Evolutionary conservation across 2,797 vertebrate species (phyloP), one percentile per base, ranked within the genome.

Genomic region (Avahi laniger): DNA sequence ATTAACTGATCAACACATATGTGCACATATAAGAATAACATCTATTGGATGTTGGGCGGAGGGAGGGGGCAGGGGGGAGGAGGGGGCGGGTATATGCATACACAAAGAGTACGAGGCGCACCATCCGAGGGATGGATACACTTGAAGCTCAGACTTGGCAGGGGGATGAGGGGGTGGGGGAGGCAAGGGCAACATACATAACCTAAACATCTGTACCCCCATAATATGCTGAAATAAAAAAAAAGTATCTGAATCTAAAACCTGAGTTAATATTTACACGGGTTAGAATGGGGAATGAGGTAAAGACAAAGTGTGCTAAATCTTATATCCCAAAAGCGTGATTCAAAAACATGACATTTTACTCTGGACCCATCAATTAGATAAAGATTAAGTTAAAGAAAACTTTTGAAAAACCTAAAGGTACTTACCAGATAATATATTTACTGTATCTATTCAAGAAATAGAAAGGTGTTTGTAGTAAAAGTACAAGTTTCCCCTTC

Each of bases 311-410:
- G 14, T 70, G 8, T 54, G 43, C 46, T 75, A 61, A 89, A 89
- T 89, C 75, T 38, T 76, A 20, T 93, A 89, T 76, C 41, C 57
- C 52, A 63, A 91, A 81, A 82, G 69, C 18, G 3, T 70, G 28
- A 63, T 57, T 93, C 57, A 38, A 91, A 72, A 96, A 78, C 35
- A 83, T 13, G 22, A 11, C 43, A 70, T 87, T 93, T 87, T n/a
- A 91, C 10, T 91, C n/a, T 79, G 38, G n/a, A 88, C 18, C 20
- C n/a, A 93, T 73, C 30, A 67, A 12, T 59, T 88, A 93, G n/a
- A 88, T 83, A 73, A 91, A 95, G 70, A 43, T 87, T 83, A 79
- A 79, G 69, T 90, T 88, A 84, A 81, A 80, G 5, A 85, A 95
- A 85, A 24, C n/a, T 93, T 96, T 81, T 85, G 52, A 54, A 63